Evolutionary conservation across 2,113 vertebrate genomes (phyloP), one percentile per base, ranked within the genome.

Genomic region (Euleptes europaea): DNA sequence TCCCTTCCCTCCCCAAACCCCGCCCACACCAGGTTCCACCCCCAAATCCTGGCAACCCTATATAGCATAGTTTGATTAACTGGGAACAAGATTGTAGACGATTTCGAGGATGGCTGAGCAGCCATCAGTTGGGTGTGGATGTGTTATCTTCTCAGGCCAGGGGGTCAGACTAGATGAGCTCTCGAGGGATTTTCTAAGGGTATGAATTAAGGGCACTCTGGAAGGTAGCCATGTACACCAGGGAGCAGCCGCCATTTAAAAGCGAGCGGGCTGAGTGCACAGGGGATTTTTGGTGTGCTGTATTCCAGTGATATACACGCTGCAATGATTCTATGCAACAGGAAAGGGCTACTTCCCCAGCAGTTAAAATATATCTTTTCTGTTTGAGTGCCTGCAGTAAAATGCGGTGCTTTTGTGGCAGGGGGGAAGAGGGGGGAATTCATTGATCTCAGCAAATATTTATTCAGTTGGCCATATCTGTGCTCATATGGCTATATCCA

Each of bases 301-400:
- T 11, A 11, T 8, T 15, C 26, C 38, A 33, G 38, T 28, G 75
- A 79, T 79, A 72, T 63, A 17, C 33, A 72, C 57, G 31, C 67
- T 79, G 84, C 51, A 28, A 65, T 65, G 54, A 60, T 54, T 79
- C n/a, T 76, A n/a, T 28, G 73, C 76, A 79, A 85, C 31, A 35
- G 42, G 67, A 79, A 79, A 79, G 40, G n/a, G 76, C 67, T 72
- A 75, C 82, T 76, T 66, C 60, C 70, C 42, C 40, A 65, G 82
- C 40, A 66, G 67, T 81, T 54, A 75, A 33, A 72, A 81, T 74
- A 75, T 69, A 75, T 86, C 51, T 54, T 67, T 38, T 81, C 69
- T 60, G 40, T 77, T 49, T 71, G 75, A 73, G 69, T 74, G 17
- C 1, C 44, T 86, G 38, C 40, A 38, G 4, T 73, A 69, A 76